phyloP scores from a whole-genome alignment of 1,140 invertebrate species.

The Listronotus oregonensis region DNA sequence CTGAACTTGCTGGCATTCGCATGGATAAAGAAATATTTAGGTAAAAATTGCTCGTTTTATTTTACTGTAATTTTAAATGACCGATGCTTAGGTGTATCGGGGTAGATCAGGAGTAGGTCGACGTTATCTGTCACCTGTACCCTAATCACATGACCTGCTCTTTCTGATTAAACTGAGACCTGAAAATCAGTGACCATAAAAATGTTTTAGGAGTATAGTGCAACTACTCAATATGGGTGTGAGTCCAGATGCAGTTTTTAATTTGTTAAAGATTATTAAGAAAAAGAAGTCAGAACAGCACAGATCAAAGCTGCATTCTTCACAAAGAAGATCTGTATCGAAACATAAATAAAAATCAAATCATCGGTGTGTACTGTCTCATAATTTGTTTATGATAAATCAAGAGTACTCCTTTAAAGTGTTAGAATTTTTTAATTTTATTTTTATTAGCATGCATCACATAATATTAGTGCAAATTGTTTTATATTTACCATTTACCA shows the following conservation, averaged over 20 bases:
- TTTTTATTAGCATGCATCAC: too few relatives aligned
- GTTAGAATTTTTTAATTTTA: too few relatives aligned
- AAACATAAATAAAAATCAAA: constrained; percentile 12
- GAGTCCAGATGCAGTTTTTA: constrained; percentile 29
- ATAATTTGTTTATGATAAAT: too few relatives aligned
- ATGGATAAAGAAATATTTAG: constrained; percentile 33
- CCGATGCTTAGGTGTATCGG: too few relatives aligned
- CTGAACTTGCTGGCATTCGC: constrained; percentile 30
- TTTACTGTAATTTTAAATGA: too few relatives aligned
- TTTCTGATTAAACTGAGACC: not conserved
- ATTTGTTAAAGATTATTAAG: constrained; percentile 24
- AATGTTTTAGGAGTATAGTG: constrained; percentile 34
- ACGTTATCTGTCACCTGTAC: not conserved
- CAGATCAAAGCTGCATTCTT: constrained; percentile 15
- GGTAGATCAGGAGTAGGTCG: not conserved
- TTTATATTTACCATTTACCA: too few relatives aligned
- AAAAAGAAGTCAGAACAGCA: constrained; percentile 17
- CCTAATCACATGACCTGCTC: not conserved
- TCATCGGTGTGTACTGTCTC: too few relatives aligned
- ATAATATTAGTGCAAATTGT: too few relatives aligned
- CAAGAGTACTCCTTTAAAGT: too few relatives aligned
- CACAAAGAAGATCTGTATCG: constrained; percentile 2
- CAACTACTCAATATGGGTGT: constrained; percentile 30
- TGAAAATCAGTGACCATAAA: constrained; percentile 4
- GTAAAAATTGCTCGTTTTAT: constrained; percentile 9